Conservation (phyloP, 2,888 invertebrate genomes). For the Choristoneura rosaceana region DNA sequence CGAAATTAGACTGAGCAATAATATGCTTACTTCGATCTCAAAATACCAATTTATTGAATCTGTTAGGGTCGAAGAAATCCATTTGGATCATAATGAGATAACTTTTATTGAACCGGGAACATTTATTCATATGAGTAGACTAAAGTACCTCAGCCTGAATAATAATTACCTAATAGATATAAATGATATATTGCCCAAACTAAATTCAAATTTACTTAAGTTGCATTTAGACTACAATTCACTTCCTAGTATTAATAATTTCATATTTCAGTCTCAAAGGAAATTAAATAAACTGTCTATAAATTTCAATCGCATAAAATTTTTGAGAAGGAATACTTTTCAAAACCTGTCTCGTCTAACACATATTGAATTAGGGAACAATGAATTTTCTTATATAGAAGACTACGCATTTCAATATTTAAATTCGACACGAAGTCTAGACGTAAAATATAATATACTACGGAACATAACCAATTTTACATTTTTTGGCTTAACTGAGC, state of each 20-base stretch:
- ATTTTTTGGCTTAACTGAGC: slow-evolving; percentile 90
- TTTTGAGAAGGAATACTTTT: slow-evolving; percentile 90
- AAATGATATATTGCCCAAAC: slow-evolving; percentile 91
- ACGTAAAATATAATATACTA: slow-evolving; percentile 91
- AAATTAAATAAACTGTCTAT: slow-evolving; percentile 93
- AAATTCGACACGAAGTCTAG: slow-evolving; percentile 90
- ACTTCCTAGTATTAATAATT: slow-evolving; percentile 89
- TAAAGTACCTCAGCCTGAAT: slow-evolving; percentile 94
- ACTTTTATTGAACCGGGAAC: slow-evolving; percentile 92
- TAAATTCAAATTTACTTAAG: slow-evolving; percentile 88
- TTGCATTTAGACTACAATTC: slow-evolving; percentile 92
- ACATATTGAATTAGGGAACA: slow-evolving; percentile 91
- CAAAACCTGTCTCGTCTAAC: slow-evolving; percentile 90
- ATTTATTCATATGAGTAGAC: slow-evolving; percentile 88
- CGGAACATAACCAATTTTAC: slow-evolving; percentile 89
- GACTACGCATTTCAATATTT: slow-evolving; percentile 92
- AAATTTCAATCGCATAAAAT: slow-evolving; percentile 90
- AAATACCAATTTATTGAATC: slow-evolving; percentile 92
- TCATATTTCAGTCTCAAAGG: slow-evolving; percentile 91
- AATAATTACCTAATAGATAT: slow-evolving; percentile 91
- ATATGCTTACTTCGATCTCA: slow-evolving; percentile 90
- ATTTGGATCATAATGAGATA: slow-evolving; percentile 94
- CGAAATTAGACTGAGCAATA: slow-evolving; percentile 93
- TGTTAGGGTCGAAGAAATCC: slow-evolving; percentile 91
- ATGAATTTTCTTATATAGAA: slow-evolving; percentile 92